phyloP scores from a whole-genome alignment of 2,888 invertebrate species.

The Gandaritis pyraliata region DNA sequence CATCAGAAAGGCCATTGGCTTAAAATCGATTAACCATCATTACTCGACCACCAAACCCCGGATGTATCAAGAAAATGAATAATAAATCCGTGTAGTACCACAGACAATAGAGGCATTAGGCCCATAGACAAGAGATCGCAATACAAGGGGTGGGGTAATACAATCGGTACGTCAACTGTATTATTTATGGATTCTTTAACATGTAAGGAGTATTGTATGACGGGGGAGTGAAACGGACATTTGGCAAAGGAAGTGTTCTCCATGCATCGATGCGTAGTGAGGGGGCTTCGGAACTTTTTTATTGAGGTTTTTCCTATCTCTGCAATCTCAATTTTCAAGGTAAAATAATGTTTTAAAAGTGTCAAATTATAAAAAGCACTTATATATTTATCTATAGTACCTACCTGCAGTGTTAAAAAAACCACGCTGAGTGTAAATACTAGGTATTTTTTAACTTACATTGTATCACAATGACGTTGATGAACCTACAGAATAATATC shows the following conservation, averaged over 20 bases:
- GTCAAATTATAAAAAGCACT: no score
- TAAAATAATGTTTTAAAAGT: neutral
- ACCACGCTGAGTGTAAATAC: no score
- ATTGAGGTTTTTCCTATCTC: slow-evolving; percentile 18
- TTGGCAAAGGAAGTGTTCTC: slow-evolving; percentile 81
- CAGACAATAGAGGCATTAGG: slow-evolving; percentile 82
- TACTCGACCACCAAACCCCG: slow-evolving; percentile 72
- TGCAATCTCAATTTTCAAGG: slow-evolving; percentile 11
- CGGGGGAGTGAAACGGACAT: slow-evolving; percentile 65
- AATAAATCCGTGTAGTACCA: slow-evolving; percentile 77
- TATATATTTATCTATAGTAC: no score
- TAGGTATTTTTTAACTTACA: no score
- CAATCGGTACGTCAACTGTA: slow-evolving; percentile 83
- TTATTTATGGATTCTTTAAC: slow-evolving; percentile 85
- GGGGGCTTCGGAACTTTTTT: slow-evolving; percentile 58
- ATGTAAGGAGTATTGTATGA: slow-evolving; percentile 76
- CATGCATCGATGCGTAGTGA: slow-evolving; percentile 61
- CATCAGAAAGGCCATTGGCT: no score
- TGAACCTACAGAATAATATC: no score
- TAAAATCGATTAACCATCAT: slow-evolving; percentile 46
- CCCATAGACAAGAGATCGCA: slow-evolving; percentile 73
- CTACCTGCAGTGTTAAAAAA: no score
- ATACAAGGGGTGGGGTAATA: slow-evolving; percentile 66
- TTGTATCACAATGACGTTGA: no score
- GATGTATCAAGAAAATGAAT: slow-evolving; percentile 80